Evolutionary conservation across 2,113 vertebrate species (phyloP), one percentile per base, ranked within the genome.

Genomic region (Odobenus rosmarus): DNA sequence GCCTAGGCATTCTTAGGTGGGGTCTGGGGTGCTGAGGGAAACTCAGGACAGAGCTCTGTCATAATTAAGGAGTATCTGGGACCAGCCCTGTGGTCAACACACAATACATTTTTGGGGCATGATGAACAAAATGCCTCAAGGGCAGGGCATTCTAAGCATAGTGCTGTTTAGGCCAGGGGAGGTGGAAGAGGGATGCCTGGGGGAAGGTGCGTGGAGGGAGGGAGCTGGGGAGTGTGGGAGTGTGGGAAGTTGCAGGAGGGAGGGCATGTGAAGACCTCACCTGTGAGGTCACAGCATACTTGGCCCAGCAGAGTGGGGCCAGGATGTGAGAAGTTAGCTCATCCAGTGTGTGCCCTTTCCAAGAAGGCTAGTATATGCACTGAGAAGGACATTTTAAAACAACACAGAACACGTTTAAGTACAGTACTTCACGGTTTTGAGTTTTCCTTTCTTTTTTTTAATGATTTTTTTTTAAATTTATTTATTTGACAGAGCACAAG

Each of bases 91-190:
- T 51, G 53, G 15, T 59, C 74, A 92, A 39, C 55, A 55, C 46
- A 55, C 31, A 55, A 39, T 55, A 33, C 16, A 89, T 92, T 93
- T 97, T 93, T 92, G 51, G 46, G 49, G 49, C 62, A 77, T 97
- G 97, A 88, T 0, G 12, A 80, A 88, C 51, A 31, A 39, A 28
- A 59, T 79, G 72, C 26, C 18, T 96, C 13, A 88, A 92, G 90
- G 39, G 71, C 62, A 84, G 55, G 57, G 79, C 36, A 67, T 64
- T 67, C 33, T 77, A 87, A 82, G 19, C 83, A 16, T 0, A 89
- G 39, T 28, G 74, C 33, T n/a, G n/a, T 23, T 39, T 42, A 13
- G 67, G 79, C 87, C 8, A 21, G 23, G n/a, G 64, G 55, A 62
- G 55, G 46, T 21, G 9, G 46, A 26, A 42, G 72, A 42, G 72